These are phyloP conservation scores for Lytechinus pictus DNA, from an alignment of 35 echinoderm and acorn worm genomes.

Conservation along the genomic window DNA sequence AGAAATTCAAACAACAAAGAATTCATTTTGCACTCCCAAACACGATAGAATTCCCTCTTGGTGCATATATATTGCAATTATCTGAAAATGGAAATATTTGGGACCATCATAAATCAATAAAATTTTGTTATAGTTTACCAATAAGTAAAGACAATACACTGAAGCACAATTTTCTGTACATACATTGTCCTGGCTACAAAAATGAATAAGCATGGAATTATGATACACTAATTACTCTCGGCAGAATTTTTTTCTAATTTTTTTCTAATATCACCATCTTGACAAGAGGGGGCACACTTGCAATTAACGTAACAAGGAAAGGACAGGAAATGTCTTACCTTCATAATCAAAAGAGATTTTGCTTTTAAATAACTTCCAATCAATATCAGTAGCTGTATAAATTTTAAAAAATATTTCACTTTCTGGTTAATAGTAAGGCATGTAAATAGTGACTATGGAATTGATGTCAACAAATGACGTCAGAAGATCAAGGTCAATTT, in stretches of 20 bases:
- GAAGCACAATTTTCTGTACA: neutral
- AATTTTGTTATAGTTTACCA: no score
- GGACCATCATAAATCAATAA: no score
- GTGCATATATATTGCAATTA: no score
- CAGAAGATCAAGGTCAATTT: neutral
- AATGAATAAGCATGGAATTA: neutral
- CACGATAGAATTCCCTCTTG: no score
- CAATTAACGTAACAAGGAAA: neutral
- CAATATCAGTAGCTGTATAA: neutral
- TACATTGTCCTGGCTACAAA: neutral
- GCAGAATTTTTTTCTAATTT: no score
- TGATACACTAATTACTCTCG: neutral
- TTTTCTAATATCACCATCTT: neutral
- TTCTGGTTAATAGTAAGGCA: neutral
- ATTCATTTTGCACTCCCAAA: no score
- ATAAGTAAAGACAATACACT: neutral
- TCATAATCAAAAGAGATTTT: neutral
- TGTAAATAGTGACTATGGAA: neutral
- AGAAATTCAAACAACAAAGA: no score
- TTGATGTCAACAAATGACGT: neutral
- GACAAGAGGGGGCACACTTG: constrained; percentile 7
- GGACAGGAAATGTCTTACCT: neutral
- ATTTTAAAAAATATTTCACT: neutral
- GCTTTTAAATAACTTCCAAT: neutral
- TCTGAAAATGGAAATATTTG: no score